Base-by-base conservation (phyloP, 2,113 vertebrate genomes). In the Syngnathus floridae region DNA sequence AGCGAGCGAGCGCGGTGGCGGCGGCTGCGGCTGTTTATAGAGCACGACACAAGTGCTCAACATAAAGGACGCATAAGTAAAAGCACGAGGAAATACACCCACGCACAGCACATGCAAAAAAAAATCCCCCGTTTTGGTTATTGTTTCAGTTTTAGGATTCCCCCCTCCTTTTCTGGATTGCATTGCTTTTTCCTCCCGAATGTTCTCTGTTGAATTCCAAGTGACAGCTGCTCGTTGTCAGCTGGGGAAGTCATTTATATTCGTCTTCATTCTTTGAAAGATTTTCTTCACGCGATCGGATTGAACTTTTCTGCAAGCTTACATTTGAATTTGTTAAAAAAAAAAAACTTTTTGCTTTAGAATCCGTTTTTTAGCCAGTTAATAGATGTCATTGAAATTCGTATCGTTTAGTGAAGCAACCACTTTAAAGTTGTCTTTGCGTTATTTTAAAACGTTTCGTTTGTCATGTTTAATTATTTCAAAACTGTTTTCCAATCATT, bases 11-110 rank as follows among this genome's bases (percentile, higher is more conserved):
- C 26, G 26, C 26, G 26, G 26, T 3, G 1, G 26, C 26, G 26
- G 26, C 92, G 92, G 94, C 91, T 91, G 87, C 69, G 88, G 91
- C 86, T 90, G 73, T 88, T 92, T 41, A 41, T 41, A 91, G 89
- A 89, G 26, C 26, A 31, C 26, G 26, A 3, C 26, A 3, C 26
- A 31, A 31, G 26, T 31, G 26, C 26, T 31, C 26, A 31, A 31
- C 26, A 31, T 3, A 31, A 31, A 31, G 26, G 26, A 31, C 26
- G 26, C 26, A 31, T 31, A 31, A 73, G 89, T 79, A 87, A 80
- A 86, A 13, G 26, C 26, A 16, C 2, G 54, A 73, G 70, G 87
- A 89, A 88, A 66, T 77, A 74, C 87, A 89, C 83, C 88, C 81
- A 78, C 76, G 71, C 85, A 14, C 81, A 65, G 71, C 85, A 17